Base-by-base conservation (phyloP, 2,888 invertebrate species). In the Tachina lurida region DNA sequence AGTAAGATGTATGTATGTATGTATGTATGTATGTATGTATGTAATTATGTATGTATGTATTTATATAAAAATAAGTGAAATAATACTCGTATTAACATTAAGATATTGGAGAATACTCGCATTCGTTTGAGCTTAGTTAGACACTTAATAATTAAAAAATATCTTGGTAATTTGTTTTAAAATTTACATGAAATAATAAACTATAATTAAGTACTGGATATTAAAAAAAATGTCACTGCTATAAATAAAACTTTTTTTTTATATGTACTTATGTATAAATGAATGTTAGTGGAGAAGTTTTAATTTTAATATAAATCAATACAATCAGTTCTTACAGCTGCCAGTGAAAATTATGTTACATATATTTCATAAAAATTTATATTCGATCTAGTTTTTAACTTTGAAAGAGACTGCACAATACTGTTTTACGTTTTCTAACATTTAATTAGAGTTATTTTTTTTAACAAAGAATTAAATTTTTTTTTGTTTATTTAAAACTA, bases 81-180 rank as follows among this genome's bases (percentile, higher is more conserved):
- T 79, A 79, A 73, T 73, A 79, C 79, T 79, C 71, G 63, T 63
- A 71, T 45, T 54, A 39, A 70, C 54, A 63, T 54, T 63, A 19
- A 71, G 47, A 45, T 54, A 45, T 56, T 52, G 22, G 41, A 60
- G 22, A 68, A 68, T 77, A 67, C 65, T 68, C 60, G 68, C 31
- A 56, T 78, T 70, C 39, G 41, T 68, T 15, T 39, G 15, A 31
- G 41, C 19, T 63, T 52, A 39, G 1, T 63, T 52, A 39, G 4
- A 19, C 8, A 13, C 5, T 74, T 39, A 62, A 39, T 10, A 49
- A 62, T 49, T 62, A 62, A 19, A 19, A 62, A 31, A 10, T 73
- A 58, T 39, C 5, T 31, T 17, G 15, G 22, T 22, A 13, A 39
- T 17, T 39, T n/a, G 12, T n/a, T 43, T 43, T 10, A n/a, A 45